These are phyloP conservation scores for Hemibagrus wyckioides DNA, from an alignment of 2,113 vertebrate species.

Conservation along the genomic window DNA sequence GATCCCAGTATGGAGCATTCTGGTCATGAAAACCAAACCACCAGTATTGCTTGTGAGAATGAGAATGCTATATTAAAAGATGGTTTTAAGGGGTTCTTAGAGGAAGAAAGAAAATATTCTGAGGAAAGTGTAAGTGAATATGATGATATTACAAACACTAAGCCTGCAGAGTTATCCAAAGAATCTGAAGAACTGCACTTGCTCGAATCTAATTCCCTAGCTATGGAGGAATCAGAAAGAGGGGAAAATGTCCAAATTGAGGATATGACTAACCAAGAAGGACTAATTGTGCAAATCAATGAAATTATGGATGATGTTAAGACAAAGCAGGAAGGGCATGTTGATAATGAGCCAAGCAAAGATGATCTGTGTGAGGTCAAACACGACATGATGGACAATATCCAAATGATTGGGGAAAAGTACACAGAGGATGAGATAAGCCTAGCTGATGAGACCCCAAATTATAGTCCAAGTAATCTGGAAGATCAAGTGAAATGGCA, in stretches of 20 bases:
- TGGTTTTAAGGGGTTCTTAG: background rate
- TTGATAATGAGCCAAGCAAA: conserved; percentile 7
- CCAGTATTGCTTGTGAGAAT: background rate
- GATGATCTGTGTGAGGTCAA: conserved; percentile 2
- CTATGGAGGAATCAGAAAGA: background rate
- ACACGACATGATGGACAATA: background rate
- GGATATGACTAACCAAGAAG: background rate
- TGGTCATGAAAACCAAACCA: background rate
- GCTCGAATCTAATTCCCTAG: background rate
- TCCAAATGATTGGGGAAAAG: conserved; percentile 27
- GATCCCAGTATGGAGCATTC: conserved; percentile 4
- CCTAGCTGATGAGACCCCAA: background rate
- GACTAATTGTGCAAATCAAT: background rate
- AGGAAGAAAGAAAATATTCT: conserved; percentile 13
- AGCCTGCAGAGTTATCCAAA: background rate
- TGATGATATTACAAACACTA: conserved; percentile 2
- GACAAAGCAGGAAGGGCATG: conserved; percentile 16
- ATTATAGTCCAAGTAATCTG: background rate
- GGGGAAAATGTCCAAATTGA: background rate
- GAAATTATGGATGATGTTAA: background rate
- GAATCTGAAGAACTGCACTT: background rate
- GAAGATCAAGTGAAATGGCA: background rate
- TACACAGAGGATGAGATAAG: background rate
- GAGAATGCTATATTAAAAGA: background rate
- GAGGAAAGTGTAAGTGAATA: background rate